Evolutionary conservation across 2,888 invertebrate species (phyloP), one percentile per base, ranked within the genome.

Genomic region (Theretra japonica): DNA sequence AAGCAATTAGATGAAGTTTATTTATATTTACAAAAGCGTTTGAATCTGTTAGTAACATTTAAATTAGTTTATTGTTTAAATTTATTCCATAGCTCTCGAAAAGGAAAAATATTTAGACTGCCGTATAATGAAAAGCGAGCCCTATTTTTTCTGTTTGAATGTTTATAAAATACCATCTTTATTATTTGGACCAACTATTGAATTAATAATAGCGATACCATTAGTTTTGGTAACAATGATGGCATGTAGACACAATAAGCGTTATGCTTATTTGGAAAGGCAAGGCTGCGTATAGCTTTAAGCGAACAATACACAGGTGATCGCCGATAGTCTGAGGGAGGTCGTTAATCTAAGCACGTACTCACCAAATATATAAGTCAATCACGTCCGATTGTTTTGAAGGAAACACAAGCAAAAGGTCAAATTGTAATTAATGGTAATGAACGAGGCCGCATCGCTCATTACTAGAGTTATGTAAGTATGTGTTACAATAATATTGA

Each of bases 261-360:
- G 28, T n/a, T 65, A 17, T 30, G 62, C 65, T 65, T 56, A 71
- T 65, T 56, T 62, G 33, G 65, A n/a, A 30, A 53, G 53, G 56
- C 62, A 65, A 71, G 70, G 70, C 21, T 71, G 56, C 70, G 41
- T 56, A 53, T 62, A 56, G 53, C 74, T 76, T 73, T 75, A 75
- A 73, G 77, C 77, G 81, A 82, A 81, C 80, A 83, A 75, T 81
- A 81, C 83, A 86, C 84, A 86, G 83, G 82, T 83, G 77, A 75
- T 74, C 76, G 73, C 50, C 58, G 71, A 48, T 41, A 17, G 23
- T 23, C 11, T 48, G 23, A 48, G 19, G 74, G 74, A 79, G 77
- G 79, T 79, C 78, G 75, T 72, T 74, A 70, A 75, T 73, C 77
- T 76, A 75, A 73, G 74, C 83, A 83, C 81, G 81, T 82, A 76